Evolutionary conservation across 30 jellyfish, hydroid and myxozoan genomes (phyloP).

Genomic region (Cassiopea andromeda): DNA sequence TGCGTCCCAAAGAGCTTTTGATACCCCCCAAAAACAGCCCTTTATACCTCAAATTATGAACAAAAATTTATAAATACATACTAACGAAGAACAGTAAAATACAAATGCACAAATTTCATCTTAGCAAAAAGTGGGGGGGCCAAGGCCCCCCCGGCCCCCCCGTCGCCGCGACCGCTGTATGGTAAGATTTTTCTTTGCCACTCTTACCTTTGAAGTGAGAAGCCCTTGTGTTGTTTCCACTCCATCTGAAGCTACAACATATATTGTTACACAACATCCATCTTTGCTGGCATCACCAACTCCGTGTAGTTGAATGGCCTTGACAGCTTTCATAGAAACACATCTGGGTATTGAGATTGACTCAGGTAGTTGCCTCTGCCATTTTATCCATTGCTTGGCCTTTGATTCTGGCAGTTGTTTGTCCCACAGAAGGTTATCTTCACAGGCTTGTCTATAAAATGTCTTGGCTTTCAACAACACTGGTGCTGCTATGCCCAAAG

Average conservation of each 20-base stretch:
- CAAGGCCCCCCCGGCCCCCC: no score
- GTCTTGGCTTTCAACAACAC: constrained; percentile 35
- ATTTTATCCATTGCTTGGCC: constrained; percentile 17
- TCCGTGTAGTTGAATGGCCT: constrained; percentile 35
- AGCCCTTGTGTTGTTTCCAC: constrained; percentile 19
- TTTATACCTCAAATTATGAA: no score
- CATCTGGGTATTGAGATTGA: constrained; percentile 40
- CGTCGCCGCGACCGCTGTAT: no score
- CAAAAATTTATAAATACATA: no score
- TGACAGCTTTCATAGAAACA: constrained; percentile 1
- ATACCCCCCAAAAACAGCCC: no score
- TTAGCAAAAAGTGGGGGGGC: no score
- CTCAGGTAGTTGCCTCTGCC: constrained; percentile 36
- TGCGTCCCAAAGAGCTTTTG: no score
- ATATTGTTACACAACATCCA: constrained; percentile 49
- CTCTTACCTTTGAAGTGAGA: constrained; percentile 66
- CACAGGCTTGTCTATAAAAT: constrained; percentile 54
- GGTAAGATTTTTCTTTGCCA: constrained; percentile 57
- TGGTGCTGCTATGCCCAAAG: constrained; percentile 72
- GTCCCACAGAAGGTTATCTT: constrained; percentile 56
- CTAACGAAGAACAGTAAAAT: no score
- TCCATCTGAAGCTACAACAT: constrained; percentile 25
- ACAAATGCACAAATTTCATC: no score
- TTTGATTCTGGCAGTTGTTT: constrained; percentile 23
- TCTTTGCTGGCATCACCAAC: constrained; percentile 60